Evolutionary conservation across 1,140 invertebrate genomes (phyloP).

Genomic region (Drosophila guanche): DNA sequence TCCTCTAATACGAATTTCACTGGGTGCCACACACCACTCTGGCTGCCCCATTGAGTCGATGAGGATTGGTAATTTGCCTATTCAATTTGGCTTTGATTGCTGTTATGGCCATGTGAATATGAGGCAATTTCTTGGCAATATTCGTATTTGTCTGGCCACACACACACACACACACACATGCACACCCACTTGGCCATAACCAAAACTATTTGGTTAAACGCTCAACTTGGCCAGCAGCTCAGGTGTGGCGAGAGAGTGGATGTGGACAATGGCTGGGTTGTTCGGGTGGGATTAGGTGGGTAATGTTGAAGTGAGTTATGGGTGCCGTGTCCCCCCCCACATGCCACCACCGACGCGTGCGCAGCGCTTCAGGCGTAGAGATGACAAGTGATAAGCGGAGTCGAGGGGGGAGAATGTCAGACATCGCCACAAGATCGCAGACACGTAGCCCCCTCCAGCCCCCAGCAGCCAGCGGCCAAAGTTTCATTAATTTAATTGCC

Average conservation of each 20-base stretch:
- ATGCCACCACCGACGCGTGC: slow-evolving; percentile 45
- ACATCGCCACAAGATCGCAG: slow-evolving; percentile 32
- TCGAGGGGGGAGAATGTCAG: slow-evolving; percentile 2
- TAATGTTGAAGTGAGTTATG: background rate
- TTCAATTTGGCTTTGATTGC: slow-evolving; percentile 53
- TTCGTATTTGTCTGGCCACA: slow-evolving; percentile 64
- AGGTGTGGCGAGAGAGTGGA: slow-evolving; percentile 18
- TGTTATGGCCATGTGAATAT: slow-evolving; percentile 39
- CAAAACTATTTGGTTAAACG: slow-evolving; percentile 60
- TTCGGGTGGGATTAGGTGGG: background rate
- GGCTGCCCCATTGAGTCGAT: slow-evolving; percentile 4
- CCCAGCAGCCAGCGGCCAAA: slow-evolving; percentile 3
- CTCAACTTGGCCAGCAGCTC: slow-evolving; percentile 35
- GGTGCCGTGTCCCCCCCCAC: background rate
- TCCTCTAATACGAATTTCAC: too few species aligned
- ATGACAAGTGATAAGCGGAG: slow-evolving; percentile 45
- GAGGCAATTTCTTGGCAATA: slow-evolving; percentile 46
- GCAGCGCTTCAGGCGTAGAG: slow-evolving; percentile 44
- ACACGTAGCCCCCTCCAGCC: slow-evolving; percentile 44
- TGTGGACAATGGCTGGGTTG: background rate
- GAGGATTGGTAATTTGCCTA: slow-evolving; percentile 51
- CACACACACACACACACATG: background rate
- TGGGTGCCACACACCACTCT: too few species aligned
- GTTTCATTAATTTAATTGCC: slow-evolving; percentile 66
- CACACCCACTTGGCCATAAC: slow-evolving; percentile 8